phyloP scores from a whole-genome alignment of 2,113 vertebrate species.

The Tor tambroides region DNA sequence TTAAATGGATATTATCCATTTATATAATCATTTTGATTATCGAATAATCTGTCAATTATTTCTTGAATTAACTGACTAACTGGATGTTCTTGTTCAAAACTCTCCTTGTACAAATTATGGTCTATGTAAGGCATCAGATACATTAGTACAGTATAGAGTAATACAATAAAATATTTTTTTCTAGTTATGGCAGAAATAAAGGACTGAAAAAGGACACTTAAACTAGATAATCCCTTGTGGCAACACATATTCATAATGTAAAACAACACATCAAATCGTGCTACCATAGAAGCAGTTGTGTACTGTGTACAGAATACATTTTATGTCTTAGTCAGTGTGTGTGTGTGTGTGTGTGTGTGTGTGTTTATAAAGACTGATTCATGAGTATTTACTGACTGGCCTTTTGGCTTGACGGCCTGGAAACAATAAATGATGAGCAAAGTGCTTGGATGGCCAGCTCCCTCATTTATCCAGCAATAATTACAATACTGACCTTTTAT shows the following conservation, averaged over 20 bases:
- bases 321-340: conserved; percentile 10
- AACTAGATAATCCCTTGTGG: not conserved
- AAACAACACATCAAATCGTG: not conserved
- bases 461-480: conserved; percentile 62
- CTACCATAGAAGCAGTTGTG: conserved; percentile 1
- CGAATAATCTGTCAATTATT: not conserved
- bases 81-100: not conserved
- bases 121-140: not conserved
- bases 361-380: conserved; percentile 51
- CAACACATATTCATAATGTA: not conserved
- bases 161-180: not conserved
- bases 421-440: conserved; percentile 60
- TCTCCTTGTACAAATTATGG: not conserved
- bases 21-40: not conserved
- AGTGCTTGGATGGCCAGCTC: conserved; percentile 41
- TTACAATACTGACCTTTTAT: conserved; percentile 64
- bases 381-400: conserved; percentile 61
- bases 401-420: conserved; percentile 59
- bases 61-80: not conserved
- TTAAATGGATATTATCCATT: not conserved
- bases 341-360: conserved; percentile 41
- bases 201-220: not conserved
- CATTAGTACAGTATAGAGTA: not conserved
- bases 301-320: not conserved
- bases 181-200: not conserved